Evolutionary conservation across 1,140 invertebrate species (phyloP).

Genomic region (Ips typographus): DNA sequence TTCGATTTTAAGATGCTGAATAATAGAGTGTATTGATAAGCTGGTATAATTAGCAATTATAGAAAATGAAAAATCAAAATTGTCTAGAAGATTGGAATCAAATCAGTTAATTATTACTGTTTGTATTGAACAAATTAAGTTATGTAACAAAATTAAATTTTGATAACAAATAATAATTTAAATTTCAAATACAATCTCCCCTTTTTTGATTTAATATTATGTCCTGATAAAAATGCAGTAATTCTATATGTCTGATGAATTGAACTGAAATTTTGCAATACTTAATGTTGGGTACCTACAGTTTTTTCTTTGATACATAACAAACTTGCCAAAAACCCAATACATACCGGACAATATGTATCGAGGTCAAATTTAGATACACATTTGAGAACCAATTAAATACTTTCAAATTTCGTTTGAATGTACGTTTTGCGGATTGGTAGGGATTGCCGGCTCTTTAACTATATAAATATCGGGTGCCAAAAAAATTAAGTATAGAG

Average conservation of each 20-base stretch:
- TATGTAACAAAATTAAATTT: no score
- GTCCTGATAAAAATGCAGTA: background rate
- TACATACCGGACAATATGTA: background rate
- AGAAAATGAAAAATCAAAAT: no score
- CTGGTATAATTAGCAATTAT: no score
- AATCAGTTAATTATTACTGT: no score
- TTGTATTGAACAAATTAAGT: no score
- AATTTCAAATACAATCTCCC: no score
- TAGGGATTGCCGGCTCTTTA: background rate
- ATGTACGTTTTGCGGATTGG: background rate
- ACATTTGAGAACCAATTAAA: conserved; percentile 1
- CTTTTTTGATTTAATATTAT: no score
- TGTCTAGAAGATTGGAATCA: no score
- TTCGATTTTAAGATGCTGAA: no score
- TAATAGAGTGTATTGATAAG: no score
- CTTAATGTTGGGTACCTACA: background rate
- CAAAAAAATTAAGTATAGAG: background rate
- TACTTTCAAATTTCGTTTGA: background rate
- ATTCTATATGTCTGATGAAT: background rate
- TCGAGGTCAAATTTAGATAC: background rate
- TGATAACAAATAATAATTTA: no score
- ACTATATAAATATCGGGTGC: background rate
- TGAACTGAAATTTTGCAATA: background rate
- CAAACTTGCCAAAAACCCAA: background rate
- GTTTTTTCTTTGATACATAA: background rate